Conservation (phyloP, 2,113 vertebrate genomes). For the Probosciger aterrimus region DNA sequence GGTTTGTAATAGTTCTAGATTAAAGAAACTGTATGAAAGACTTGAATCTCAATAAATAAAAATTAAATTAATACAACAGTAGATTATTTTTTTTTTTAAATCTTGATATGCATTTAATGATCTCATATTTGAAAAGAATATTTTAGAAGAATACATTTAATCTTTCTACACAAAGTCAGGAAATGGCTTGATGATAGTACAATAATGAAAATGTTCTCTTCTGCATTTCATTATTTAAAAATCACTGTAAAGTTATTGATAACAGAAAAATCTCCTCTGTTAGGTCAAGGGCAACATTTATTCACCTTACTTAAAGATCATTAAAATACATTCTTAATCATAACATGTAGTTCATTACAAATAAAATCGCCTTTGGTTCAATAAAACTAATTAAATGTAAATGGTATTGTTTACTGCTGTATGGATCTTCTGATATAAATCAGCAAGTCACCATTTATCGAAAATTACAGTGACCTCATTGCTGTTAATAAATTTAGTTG, state of each 20-base stretch:
- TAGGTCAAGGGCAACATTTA: conserved; percentile 89
- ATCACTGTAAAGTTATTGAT: conserved; percentile 71
- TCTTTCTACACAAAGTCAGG: conserved; percentile 31
- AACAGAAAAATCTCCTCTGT: conserved; percentile 72
- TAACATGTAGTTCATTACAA: conserved; percentile 85
- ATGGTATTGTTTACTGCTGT: conserved; percentile 86
- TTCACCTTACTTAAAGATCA: conserved; percentile 85
- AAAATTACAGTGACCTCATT: conserved; percentile 84
- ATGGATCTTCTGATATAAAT: conserved; percentile 88
- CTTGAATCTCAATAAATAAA: neutral
- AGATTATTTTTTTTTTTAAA: neutral
- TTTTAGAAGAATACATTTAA: conserved; percentile 5
- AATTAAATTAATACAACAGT: neutral
- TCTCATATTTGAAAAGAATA: neutral
- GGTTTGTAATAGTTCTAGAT: neutral
- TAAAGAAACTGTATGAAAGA: neutral
- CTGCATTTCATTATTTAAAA: conserved; percentile 70
- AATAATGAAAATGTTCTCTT: conserved; percentile 68
- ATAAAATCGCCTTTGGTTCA: conserved; percentile 86
- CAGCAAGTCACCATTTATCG: conserved; percentile 85
- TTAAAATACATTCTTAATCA: conserved; percentile 89
- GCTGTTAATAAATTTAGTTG: conserved; percentile 85
- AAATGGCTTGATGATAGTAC: conserved; percentile 66
- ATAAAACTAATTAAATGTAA: conserved; percentile 96
- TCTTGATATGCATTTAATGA: neutral